Base-by-base conservation (phyloP, 2,888 invertebrate genomes). In the Dinocampus coccinellae region DNA sequence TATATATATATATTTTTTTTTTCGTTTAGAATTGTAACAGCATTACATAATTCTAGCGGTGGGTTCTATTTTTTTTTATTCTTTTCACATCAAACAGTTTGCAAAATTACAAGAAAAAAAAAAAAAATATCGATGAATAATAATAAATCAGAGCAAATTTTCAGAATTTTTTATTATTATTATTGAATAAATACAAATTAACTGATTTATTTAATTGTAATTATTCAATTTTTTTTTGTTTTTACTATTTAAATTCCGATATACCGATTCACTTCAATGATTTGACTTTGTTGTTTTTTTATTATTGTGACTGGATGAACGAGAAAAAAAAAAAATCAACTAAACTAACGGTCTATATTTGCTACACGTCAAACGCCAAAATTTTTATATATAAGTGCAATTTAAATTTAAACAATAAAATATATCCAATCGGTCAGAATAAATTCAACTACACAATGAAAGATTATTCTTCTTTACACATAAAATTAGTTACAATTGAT, bases 401-500 rank as follows among this genome's bases (percentile, higher is more conserved):
- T 47, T 47, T 55, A 69, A 63, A 71, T 33, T 34, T 61, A 33
- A 70, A 68, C 26, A 34, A 69, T 26, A 22, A 42, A 72, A 36
- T 47, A 61, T 55, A 42, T n/a, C 47, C 16, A 61, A 68, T 53
- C 11, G 24, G 26, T 52, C 26, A 33, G 73, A 57, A n/a, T 22
- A 66, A 75, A 71, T 70, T 55, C 22, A 26, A 70, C 63, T 69
- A 69, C 55, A 71, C 55, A 71, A 71, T 55, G 62, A 75, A 70
- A 68, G 61, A 65, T 57, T 47, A n/a, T 47, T 47, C 47, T 47
- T 16, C 16, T 62, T 63, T 75, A 72, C 70, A 70, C 69, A 62
- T 69, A 75, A 74, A 73, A 68, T 75, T 66, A 73, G 68, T 73
- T 77, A 72, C 53, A 47, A 47, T 75, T 77, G 77, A 77, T 77